A percentile compares a stretch with the other conserved stretches of the same genome.
These are phyloP conservation scores for Heptranchias perlo DNA, from an alignment of 2,113 vertebrate species.

Conservation along the genomic window DNA sequence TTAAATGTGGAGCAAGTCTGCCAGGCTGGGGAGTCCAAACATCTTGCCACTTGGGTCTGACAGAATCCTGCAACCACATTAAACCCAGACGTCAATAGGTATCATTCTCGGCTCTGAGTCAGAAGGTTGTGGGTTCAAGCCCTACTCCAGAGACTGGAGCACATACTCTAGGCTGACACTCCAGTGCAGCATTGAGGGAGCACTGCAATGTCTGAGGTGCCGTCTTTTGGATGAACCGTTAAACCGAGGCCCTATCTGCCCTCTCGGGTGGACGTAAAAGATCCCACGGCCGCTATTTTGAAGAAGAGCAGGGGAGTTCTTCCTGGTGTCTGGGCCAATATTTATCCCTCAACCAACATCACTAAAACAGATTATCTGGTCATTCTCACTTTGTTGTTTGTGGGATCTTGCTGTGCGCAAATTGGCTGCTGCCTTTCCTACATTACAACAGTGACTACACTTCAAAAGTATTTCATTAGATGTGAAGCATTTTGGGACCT, in stretches of 20 bases:
- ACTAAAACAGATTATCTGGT: not conserved
- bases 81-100: not conserved
- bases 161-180: not conserved
- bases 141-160: not conserved
- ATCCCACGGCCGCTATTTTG: not conserved
- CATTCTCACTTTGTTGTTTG: not conserved
- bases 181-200: not conserved
- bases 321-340: not conserved
- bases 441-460: not conserved
- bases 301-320: not conserved
- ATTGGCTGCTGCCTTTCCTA: not conserved
- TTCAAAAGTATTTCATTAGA: too few relatives aligned
- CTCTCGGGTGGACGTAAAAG: not conserved
- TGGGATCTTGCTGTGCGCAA: not conserved
- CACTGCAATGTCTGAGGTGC: not conserved
- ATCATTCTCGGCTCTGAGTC: not conserved
- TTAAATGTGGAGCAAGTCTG: not conserved
- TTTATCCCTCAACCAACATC: not conserved
- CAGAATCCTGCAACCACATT: not conserved
- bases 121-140: not conserved
- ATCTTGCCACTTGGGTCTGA: not conserved
- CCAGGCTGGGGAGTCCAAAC: not conserved
- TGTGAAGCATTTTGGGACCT: too few relatives aligned
- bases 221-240: not conserved
- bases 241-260: not conserved